Evolutionary conservation across 2,888 invertebrate species (phyloP).

Genomic region (Drosophila peninsularis): DNA sequence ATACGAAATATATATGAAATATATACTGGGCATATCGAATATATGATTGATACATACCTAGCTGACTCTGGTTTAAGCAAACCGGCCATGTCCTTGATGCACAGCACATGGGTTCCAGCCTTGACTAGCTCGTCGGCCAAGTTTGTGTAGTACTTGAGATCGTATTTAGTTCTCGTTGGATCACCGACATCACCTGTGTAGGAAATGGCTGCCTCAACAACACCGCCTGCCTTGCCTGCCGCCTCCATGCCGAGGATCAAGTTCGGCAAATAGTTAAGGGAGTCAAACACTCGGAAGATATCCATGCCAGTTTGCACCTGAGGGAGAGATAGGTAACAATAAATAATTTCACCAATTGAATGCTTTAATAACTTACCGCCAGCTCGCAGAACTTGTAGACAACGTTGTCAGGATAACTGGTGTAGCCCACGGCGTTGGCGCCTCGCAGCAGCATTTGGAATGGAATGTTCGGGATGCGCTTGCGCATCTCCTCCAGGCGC

Average conservation of each 20-base stretch:
- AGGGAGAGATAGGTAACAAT: too few species aligned
- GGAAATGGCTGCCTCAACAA: constrained; percentile 98
- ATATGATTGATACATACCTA: constrained; percentile 85
- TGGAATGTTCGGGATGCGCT: constrained; percentile 97
- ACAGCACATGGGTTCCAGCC: constrained; percentile 96
- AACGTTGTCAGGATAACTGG: constrained; percentile 99
- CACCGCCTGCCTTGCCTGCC: constrained; percentile 97
- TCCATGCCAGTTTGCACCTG: constrained; percentile 98
- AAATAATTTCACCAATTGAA: too few species aligned
- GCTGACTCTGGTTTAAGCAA: constrained; percentile 96
- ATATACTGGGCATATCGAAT: not conserved
- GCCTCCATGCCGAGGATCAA: constrained; percentile 98
- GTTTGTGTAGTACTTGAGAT: constrained; percentile 96
- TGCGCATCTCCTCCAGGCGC: constrained; percentile 95
- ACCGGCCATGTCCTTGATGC: constrained; percentile 99
- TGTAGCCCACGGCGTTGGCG: constrained; percentile 99
- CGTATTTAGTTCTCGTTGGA: constrained; percentile 95
- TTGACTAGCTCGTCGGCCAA: constrained; percentile 98
- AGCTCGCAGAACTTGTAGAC: constrained; percentile 98
- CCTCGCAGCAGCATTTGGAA: constrained; percentile 99
- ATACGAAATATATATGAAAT: not conserved
- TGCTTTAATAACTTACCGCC: constrained; percentile 87
- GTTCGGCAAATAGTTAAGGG: constrained; percentile 98
- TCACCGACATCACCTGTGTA: constrained; percentile 99
- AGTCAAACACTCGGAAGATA: constrained; percentile 99